Evolutionary conservation across 2,888 invertebrate species (phyloP).

Genomic region (Drosophila planitibia): DNA sequence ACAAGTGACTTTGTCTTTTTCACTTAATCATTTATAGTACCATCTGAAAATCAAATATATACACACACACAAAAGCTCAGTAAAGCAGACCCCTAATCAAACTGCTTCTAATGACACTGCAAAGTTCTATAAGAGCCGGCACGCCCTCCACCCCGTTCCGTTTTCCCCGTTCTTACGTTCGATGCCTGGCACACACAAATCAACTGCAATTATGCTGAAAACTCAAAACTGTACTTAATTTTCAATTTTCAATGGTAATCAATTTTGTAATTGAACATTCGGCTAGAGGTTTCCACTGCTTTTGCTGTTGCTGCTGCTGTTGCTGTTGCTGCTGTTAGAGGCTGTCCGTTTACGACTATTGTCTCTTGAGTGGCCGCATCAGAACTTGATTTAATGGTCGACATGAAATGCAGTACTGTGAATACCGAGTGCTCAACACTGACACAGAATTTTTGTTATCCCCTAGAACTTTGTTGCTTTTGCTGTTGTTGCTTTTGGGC

Average conservation of each 20-base stretch:
- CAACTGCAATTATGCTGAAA: conserved; percentile 78
- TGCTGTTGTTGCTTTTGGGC: conserved; percentile 2
- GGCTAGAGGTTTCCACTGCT: conserved; percentile 56
- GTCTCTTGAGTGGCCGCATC: conserved; percentile 46
- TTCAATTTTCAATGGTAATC: conserved; percentile 77
- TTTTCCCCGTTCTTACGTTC: background rate
- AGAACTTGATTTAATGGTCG: conserved; percentile 41
- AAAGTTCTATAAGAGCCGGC: conserved; percentile 56
- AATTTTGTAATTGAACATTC: conserved; percentile 76
- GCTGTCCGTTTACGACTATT: conserved; percentile 29
- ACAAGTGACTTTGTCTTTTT: conserved; percentile 76
- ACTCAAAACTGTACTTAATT: conserved; percentile 79
- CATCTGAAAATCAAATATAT: conserved; percentile 50
- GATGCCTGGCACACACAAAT: conserved; percentile 39
- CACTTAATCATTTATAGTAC: conserved; percentile 68
- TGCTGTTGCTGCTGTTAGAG: conserved; percentile 11
- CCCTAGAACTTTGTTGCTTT: conserved; percentile 1
- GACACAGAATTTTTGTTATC: conserved; percentile 23
- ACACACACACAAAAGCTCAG: conserved; percentile 18
- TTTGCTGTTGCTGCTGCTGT: background rate
- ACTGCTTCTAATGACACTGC: conserved; percentile 73
- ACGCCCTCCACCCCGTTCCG: conserved; percentile 1
- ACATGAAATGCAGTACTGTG: conserved; percentile 40
- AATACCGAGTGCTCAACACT: conserved; percentile 11
- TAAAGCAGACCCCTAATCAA: conserved; percentile 50